phyloP scores from a whole-genome alignment of 1,140 invertebrate genomes.

The Ips typographus region DNA sequence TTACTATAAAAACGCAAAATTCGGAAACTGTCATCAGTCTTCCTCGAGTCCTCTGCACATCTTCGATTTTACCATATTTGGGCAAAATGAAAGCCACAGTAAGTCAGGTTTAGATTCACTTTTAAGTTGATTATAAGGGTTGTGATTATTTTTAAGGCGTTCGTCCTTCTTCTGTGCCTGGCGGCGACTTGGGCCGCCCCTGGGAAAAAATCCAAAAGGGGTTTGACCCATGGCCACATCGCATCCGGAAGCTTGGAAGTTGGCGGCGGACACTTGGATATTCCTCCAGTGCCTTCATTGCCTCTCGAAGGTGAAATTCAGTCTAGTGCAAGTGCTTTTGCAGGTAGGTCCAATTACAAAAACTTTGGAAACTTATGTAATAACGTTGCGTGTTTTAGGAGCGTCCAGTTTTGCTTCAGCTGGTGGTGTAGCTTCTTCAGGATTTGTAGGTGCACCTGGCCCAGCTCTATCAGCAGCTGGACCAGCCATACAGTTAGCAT shows the following conservation, averaged over 20 bases:
- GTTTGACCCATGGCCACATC: not conserved
- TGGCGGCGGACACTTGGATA: constrained; percentile 22
- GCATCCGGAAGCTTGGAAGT: constrained; percentile 33
- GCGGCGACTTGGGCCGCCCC: constrained; percentile 34
- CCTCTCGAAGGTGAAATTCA: constrained; percentile 20
- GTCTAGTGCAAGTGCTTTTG: constrained; percentile 5
- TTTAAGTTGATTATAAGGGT: not conserved
- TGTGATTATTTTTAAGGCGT: constrained; percentile 37
- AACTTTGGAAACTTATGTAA: no score
- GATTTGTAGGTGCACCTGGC: not conserved
- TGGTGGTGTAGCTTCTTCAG: constrained; percentile 1
- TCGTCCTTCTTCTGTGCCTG: constrained; percentile 36
- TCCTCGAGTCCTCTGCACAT: constrained; percentile 10
- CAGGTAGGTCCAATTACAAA: not conserved
- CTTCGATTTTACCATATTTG: not conserved
- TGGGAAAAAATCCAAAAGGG: constrained; percentile 6
- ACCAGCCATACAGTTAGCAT: constrained; percentile 1
- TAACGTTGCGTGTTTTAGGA: not conserved
- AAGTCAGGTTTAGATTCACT: not conserved
- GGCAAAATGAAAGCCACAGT: constrained; percentile 26
- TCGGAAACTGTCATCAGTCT: constrained; percentile 20
- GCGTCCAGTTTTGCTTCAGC: constrained; percentile 19
- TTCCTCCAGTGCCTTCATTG: constrained; percentile 30
- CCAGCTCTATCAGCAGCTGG: not conserved
- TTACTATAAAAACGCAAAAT: constrained; percentile 30